phyloP scores from a whole-genome alignment of 2,113 vertebrate genomes.

The Lichenostomus cassidix region DNA sequence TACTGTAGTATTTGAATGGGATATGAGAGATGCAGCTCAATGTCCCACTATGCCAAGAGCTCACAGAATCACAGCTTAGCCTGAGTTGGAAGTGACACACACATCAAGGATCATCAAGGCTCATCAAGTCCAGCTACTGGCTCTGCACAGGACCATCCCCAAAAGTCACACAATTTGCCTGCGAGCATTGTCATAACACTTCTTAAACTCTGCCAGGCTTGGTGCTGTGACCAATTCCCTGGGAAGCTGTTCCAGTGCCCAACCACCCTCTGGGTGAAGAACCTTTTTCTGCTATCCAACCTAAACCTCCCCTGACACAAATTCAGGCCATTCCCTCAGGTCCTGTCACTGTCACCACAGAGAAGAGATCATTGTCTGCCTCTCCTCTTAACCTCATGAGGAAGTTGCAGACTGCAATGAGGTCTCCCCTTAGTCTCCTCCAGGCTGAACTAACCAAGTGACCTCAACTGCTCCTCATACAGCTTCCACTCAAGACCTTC shows the following conservation, averaged over 20 bases:
- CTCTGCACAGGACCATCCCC: background rate
- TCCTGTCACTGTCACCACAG: background rate
- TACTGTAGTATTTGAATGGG: background rate
- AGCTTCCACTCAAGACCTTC: background rate
- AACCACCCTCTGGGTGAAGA: background rate
- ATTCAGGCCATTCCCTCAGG: background rate
- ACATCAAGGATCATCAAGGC: too few relatives aligned
- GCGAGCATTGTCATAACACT: background rate
- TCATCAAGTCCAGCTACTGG: background rate
- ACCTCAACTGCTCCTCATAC: background rate
- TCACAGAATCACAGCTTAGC: background rate
- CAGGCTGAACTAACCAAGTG: background rate
- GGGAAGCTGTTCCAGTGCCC: background rate
- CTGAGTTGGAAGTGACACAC: background rate
- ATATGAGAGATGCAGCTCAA: background rate
- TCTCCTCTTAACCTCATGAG: background rate
- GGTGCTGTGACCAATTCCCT: background rate
- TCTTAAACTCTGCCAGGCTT: background rate
- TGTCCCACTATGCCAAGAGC: background rate
- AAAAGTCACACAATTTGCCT: background rate
- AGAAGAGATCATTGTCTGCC: background rate
- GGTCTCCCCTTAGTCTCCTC: background rate
- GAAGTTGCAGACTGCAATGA: background rate
- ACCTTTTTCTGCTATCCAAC: background rate
- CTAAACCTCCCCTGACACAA: background rate